Conservation (phyloP, 2,113 vertebrate species). For the Sminthopsis crassicaudata region DNA sequence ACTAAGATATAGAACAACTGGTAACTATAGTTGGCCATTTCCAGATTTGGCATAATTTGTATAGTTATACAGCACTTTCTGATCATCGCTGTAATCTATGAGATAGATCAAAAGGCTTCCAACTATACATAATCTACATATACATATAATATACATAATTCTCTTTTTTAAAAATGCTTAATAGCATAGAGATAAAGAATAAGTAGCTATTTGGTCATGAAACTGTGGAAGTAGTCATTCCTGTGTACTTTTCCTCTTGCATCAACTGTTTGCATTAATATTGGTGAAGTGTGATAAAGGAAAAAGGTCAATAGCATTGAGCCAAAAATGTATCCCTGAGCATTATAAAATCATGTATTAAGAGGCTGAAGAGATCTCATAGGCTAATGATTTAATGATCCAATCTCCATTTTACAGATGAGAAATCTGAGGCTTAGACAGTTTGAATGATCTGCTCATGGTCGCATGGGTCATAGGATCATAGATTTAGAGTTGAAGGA, state of each 20-base stretch:
- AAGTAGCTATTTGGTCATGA: neutral
- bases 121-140: neutral
- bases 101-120: neutral
- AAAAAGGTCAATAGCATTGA: too few relatives aligned
- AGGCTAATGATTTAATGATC: too few relatives aligned
- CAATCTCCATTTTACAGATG: too few relatives aligned
- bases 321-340: too few relatives aligned
- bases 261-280: neutral
- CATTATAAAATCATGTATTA: too few relatives aligned
- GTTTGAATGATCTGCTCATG: too few relatives aligned
- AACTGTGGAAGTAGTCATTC: neutral
- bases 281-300: too few relatives aligned
- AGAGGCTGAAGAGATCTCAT: too few relatives aligned
- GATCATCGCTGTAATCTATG: neutral
- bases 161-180: neutral
- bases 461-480: too few relatives aligned
- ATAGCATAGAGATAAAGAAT: neutral
- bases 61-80: neutral
- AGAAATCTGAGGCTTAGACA: too few relatives aligned
- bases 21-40: neutral
- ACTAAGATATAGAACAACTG: neutral
- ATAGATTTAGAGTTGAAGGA: too few relatives aligned
- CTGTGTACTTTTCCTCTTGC: neutral
- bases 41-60: neutral
- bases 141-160: too few relatives aligned